Evolutionary conservation across 2,113 vertebrate species (phyloP).

Genomic region (Sylvietta virens): DNA sequence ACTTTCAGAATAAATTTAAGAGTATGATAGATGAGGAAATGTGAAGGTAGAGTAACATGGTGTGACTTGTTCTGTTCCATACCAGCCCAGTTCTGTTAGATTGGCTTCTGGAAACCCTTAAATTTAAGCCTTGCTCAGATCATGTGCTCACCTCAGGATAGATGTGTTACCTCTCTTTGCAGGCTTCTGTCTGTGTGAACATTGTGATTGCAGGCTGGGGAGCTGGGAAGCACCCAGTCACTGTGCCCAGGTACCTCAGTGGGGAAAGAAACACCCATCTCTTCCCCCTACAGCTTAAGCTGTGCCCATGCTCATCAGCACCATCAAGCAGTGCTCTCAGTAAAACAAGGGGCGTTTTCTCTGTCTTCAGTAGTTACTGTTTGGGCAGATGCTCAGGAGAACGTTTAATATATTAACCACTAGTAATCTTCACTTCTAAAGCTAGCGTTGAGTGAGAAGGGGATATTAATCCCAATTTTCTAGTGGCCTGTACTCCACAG

Average conservation of each 20-base stretch:
- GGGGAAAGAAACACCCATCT: background rate
- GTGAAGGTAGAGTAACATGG: background rate
- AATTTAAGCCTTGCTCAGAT: background rate
- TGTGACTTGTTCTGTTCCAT: background rate
- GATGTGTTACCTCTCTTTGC: background rate
- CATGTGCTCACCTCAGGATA: background rate
- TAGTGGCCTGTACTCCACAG: background rate
- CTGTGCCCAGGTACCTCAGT: background rate
- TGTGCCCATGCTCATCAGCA: background rate
- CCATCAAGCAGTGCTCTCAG: background rate
- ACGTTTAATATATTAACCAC: background rate
- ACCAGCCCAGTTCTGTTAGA: background rate
- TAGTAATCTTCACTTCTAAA: background rate
- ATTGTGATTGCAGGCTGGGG: background rate
- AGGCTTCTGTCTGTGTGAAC: background rate
- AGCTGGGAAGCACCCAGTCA: background rate
- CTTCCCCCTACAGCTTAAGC: background rate
- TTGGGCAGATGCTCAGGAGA: background rate
- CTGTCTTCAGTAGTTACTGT: background rate
- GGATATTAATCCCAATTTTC: background rate
- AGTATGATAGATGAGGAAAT: background rate
- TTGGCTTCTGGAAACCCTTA: background rate
- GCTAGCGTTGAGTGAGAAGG: background rate
- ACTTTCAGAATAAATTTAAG: background rate
- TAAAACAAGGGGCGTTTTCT: background rate